Percentiles rank a stretch among this genome's conserved stretches.
Evolutionary conservation across 2,113 vertebrate species (phyloP).

Genomic region (Delphinapterus leucas): DNA sequence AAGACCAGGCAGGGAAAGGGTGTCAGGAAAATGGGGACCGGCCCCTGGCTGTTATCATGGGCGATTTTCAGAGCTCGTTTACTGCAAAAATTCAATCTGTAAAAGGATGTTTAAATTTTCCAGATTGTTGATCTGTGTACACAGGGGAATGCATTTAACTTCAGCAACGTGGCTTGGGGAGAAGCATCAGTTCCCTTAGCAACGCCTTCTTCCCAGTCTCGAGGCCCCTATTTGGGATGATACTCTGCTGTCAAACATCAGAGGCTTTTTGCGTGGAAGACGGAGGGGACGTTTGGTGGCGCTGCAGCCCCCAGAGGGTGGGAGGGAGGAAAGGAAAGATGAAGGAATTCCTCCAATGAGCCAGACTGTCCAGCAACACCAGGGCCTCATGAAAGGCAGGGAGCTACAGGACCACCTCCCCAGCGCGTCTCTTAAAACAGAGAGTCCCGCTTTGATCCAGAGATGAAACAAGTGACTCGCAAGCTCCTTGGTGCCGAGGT

Average conservation of each 20-base stretch:
- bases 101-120: neutral
- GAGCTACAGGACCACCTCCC: neutral
- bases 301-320: rapidly evolving
- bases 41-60: neutral
- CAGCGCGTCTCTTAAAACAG: rapidly evolving
- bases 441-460: neutral
- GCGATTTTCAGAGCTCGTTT: neutral
- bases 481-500: rapidly evolving
- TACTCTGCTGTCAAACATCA: rapidly evolving
- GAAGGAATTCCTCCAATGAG: rapidly evolving
- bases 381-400: neutral
- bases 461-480: neutral
- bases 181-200: neutral
- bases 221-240: rapidly evolving
- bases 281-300: rapidly evolving
- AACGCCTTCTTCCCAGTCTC: neutral
- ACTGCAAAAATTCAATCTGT: neutral
- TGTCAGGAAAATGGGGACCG: neutral
- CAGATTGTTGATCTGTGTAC: neutral
- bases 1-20: neutral
- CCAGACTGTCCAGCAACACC: rapidly evolving
- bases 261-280: rapidly evolving
- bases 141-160: neutral
- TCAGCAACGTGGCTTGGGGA: neutral
- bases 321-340: no score